Percentiles rank a stretch among this genome's conserved stretches.
phyloP scores from a whole-genome alignment of 2,113 vertebrate species.

The Burhinus oedicnemus region DNA sequence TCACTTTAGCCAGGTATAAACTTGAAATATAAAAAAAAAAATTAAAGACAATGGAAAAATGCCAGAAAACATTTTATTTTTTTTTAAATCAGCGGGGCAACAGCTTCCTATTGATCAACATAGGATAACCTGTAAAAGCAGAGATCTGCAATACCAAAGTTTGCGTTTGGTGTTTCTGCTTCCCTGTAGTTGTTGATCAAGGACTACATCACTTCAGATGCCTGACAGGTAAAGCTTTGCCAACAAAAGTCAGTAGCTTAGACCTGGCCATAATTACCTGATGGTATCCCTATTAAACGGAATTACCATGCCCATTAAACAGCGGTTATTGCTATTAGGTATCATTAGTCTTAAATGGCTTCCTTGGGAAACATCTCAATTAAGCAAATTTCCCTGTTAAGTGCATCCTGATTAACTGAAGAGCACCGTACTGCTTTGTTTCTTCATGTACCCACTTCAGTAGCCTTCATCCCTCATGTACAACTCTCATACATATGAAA shows the following conservation, averaged over 20 bases:
- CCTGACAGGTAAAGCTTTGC: background rate
- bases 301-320: conserved; percentile 60
- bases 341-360: conserved; percentile 60
- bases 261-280: conserved; percentile 53
- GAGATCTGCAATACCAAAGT: background rate
- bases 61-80: background rate
- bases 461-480: background rate
- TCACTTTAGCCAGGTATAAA: background rate
- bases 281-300: conserved; percentile 43
- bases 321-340: conserved; percentile 54
- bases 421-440: background rate
- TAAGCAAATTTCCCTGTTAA: conserved; percentile 51
- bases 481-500: background rate
- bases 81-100: background rate
- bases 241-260: background rate
- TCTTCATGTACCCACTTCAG: background rate
- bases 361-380: conserved; percentile 62
- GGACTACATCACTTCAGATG: background rate
- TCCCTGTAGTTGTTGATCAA: background rate
- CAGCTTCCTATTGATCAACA: background rate
- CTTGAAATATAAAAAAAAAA: background rate
- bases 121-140: background rate
- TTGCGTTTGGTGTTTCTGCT: background rate
- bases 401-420: conserved; percentile 39
- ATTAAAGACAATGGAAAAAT: background rate